phyloP scores from a whole-genome alignment of 2,888 invertebrate species.

The Caenorhabditis plicata region DNA sequence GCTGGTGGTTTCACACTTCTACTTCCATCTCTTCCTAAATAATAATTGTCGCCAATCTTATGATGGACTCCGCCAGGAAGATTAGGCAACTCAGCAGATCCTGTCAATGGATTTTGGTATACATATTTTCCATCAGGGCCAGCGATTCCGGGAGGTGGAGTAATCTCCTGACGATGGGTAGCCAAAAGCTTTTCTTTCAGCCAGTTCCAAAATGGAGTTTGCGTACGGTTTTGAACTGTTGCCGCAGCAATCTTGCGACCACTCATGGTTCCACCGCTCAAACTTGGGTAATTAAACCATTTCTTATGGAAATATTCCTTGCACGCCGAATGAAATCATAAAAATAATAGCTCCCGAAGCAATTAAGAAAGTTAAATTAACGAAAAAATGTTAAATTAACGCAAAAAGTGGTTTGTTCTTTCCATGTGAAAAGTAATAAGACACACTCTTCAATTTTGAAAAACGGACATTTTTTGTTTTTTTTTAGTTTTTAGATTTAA shows the following conservation, averaged over 20 bases:
- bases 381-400: too few relatives aligned
- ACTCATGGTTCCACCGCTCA: slow-evolving; percentile 20
- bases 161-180: slow-evolving; percentile 50
- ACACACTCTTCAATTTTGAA: too few relatives aligned
- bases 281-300: too few relatives aligned
- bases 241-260: slow-evolving; percentile 55
- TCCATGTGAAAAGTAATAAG: too few relatives aligned
- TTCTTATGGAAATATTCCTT: too few relatives aligned
- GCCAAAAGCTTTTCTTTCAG: slow-evolving; percentile 20
- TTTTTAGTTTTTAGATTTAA: too few relatives aligned
- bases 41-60: slow-evolving; percentile 80
- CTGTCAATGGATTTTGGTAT: slow-evolving; percentile 69
- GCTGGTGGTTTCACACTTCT: slow-evolving; percentile 77
- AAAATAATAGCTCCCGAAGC: too few relatives aligned
- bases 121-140: slow-evolving; percentile 54
- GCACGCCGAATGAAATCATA: too few relatives aligned
- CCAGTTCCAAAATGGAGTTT: slow-evolving; percentile 61
- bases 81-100: slow-evolving; percentile 74
- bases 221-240: slow-evolving; percentile 55
- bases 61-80: slow-evolving; percentile 78
- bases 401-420: too few relatives aligned
- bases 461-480: too few relatives aligned
- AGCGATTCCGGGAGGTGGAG: slow-evolving; percentile 56
- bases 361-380: too few relatives aligned
- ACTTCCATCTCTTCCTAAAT: slow-evolving; percentile 79